These are phyloP conservation scores for Bombycilla garrulus DNA, from an alignment of 2,113 vertebrate genomes.

Conservation along the genomic window DNA sequence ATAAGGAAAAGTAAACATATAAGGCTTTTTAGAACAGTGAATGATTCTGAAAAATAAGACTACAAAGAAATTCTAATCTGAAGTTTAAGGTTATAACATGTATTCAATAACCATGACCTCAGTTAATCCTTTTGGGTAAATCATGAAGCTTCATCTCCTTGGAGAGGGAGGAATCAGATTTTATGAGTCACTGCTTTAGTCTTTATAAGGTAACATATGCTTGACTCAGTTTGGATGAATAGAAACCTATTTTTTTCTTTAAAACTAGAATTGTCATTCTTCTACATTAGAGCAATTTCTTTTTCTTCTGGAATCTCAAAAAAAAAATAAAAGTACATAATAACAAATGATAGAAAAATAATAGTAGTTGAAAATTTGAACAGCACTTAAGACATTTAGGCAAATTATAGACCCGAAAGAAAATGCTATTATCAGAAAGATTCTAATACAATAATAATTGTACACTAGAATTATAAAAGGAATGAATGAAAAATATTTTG, in stretches of 20 bases:
- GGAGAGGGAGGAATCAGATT: neutral
- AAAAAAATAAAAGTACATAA: neutral
- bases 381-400: neutral
- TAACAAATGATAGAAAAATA: neutral
- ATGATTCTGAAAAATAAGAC: neutral
- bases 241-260: neutral
- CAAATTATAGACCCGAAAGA: neutral
- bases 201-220: neutral
- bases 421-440: neutral
- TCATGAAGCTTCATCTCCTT: slow-evolving; percentile 1
- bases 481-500: neutral
- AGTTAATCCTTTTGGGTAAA: slow-evolving; percentile 42
- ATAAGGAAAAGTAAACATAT: neutral
- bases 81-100: neutral
- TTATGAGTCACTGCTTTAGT: slow-evolving; percentile 25
- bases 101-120: slow-evolving; percentile 9
- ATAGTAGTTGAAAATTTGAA: neutral
- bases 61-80: neutral
- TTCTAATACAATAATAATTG: neutral
- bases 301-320: neutral
- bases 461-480: neutral
- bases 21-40: neutral
- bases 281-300: neutral
- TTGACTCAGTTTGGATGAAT: slow-evolving; percentile 2
- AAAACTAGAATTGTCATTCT: neutral